A percentile compares a stretch with the other conserved stretches of the same genome.
Conservation (phyloP, 2,113 vertebrate genomes). For the Pica pica region DNA sequence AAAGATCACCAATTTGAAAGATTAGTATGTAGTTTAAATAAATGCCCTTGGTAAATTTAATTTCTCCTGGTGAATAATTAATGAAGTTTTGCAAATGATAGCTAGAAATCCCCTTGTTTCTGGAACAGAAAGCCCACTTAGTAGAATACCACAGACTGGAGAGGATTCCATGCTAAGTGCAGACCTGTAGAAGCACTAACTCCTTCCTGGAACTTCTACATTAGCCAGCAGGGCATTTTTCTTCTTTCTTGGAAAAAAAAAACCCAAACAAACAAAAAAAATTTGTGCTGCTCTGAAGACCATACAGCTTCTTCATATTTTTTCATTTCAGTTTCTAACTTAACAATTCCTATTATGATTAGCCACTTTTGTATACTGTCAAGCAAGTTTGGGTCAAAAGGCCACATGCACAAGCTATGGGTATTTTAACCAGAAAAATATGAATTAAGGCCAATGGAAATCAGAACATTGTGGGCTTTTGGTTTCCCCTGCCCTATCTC, state of each 20-base stretch:
- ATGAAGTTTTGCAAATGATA: neutral
- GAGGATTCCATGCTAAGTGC: neutral
- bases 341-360: neutral
- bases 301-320: neutral
- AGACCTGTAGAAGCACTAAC: neutral
- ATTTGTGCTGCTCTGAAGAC: neutral
- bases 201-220: neutral
- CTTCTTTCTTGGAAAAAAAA: neutral
- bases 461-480: neutral
- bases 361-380: neutral
- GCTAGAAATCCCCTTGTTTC: neutral
- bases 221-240: neutral
- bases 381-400: neutral
- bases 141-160: fast-evolving
- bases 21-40: neutral
- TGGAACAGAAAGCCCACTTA: neutral
- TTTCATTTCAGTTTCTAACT: neutral
- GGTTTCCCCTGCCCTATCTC: neutral
- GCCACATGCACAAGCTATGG: neutral
- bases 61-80: neutral
- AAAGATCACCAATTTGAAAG: neutral
- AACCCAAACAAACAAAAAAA: neutral
- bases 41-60: neutral
- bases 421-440: neutral
- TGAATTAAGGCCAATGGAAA: neutral